Percentiles rank a stretch among this genome's conserved stretches.
Evolutionary conservation across 2,797 vertebrate genomes (phyloP).

Genomic region (Phyllotis vaccarum): DNA sequence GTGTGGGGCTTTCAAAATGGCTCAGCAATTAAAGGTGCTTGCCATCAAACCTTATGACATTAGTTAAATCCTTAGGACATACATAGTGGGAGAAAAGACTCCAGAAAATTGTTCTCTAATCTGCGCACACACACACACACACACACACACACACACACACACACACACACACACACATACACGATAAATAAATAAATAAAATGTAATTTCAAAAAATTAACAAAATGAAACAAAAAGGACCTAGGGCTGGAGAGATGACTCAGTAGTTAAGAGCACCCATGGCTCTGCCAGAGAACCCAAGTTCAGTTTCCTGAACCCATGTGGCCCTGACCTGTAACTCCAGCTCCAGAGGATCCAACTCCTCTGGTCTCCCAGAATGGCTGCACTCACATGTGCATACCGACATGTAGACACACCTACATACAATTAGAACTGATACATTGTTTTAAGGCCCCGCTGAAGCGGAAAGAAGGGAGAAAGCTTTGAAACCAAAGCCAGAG

Average conservation of each 20-base stretch:
- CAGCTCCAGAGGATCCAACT: neutral
- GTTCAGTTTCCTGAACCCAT: neutral
- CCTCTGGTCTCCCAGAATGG: neutral
- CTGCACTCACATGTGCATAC: neutral
- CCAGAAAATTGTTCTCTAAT: neutral
- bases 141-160: neutral
- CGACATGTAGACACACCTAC: neutral
- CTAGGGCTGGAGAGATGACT: neutral
- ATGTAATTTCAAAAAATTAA: neutral
- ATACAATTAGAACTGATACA: neutral
- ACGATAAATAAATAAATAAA: neutral
- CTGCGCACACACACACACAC: neutral
- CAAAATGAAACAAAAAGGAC: neutral
- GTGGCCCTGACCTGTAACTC: neutral
- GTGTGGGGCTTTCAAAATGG: neutral
- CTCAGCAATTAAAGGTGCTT: neutral
- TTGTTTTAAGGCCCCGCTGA: neutral
- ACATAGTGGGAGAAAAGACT: neutral
- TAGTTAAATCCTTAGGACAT: neutral
- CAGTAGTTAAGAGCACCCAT: neutral
- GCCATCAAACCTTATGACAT: neutral
- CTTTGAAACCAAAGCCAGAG: neutral
- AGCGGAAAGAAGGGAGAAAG: neutral
- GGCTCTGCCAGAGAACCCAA: neutral
- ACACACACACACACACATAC: neutral